Evolutionary conservation across 2,797 vertebrate genomes (phyloP).

Genomic region (Karalla daura): DNA sequence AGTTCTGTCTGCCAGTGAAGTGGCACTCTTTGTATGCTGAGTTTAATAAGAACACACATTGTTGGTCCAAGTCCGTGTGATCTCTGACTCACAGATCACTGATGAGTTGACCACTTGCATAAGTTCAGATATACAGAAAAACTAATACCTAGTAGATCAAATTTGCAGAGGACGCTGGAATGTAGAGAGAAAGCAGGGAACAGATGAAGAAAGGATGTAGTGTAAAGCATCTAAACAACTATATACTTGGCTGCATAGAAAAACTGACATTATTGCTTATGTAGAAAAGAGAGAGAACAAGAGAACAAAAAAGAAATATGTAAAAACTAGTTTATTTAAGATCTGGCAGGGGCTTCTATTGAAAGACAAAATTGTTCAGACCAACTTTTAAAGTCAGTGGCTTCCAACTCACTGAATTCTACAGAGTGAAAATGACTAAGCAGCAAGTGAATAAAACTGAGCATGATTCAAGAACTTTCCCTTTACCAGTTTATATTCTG

Average conservation of each 20-base stretch:
- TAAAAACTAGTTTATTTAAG: constrained; percentile 73
- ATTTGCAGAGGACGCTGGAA: no score
- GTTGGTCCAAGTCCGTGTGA: no score
- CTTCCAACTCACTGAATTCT: constrained; percentile 71
- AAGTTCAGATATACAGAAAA: no score
- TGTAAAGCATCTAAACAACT: no score
- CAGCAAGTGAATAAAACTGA: constrained; percentile 69
- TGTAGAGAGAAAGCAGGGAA: no score
- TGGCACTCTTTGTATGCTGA: no score
- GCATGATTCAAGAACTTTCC: constrained; percentile 81
- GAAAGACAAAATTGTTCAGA: constrained; percentile 56
- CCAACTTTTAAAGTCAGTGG: constrained; percentile 75
- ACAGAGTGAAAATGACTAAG: constrained; percentile 75
- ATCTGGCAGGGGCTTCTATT: constrained; percentile 75
- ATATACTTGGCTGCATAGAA: constrained; percentile 98
- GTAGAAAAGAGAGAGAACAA: constrained; percentile 76
- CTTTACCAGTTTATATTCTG: constrained; percentile 92
- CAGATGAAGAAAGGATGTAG: no score
- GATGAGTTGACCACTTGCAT: no score
- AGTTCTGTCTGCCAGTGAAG: no score
- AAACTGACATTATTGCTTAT: constrained; percentile 96
- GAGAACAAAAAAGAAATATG: constrained; percentile 65
- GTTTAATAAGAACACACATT: no score
- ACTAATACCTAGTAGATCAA: no score
- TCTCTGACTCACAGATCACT: no score